A percentile compares a stretch with the other conserved stretches of the same genome.
Evolutionary conservation across 2,113 vertebrate species (phyloP).

Genomic region (Rhegmatorhina hoffmannsi): DNA sequence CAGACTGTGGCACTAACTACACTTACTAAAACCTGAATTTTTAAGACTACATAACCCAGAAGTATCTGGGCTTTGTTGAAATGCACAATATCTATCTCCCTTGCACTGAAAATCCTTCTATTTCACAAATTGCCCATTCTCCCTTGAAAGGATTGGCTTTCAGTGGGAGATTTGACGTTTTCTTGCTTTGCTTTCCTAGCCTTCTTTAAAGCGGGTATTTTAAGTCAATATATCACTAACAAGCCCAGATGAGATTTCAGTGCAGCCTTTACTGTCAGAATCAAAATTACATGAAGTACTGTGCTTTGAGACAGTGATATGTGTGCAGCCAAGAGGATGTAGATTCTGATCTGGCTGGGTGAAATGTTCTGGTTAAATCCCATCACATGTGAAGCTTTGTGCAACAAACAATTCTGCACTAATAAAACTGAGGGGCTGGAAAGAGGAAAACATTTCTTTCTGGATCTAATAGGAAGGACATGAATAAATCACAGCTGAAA

Average conservation of each 20-base stretch:
- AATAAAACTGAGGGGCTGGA: neutral
- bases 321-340: neutral
- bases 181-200: slow-evolving; percentile 2
- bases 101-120: neutral
- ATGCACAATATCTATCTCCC: neutral
- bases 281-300: slow-evolving; percentile 27
- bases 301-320: neutral
- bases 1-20: neutral
- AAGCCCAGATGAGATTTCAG: slow-evolving; percentile 30
- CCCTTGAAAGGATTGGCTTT: neutral
- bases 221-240: slow-evolving; percentile 6
- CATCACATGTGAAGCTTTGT: neutral
- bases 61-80: neutral
- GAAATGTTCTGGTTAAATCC: neutral
- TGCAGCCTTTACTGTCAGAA: slow-evolving; percentile 8
- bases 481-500: neutral
- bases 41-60: neutral
- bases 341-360: neutral
- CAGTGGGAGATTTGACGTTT: neutral
- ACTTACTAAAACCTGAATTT: neutral
- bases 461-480: neutral
- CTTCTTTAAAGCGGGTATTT: neutral
- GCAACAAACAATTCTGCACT: neutral
- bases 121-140: neutral
- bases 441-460: neutral